Percentiles rank a stretch among this genome's conserved stretches.
These are phyloP conservation scores for Gerris lacustris DNA, from an alignment of 2,888 invertebrate genomes.

Conservation along the genomic window DNA sequence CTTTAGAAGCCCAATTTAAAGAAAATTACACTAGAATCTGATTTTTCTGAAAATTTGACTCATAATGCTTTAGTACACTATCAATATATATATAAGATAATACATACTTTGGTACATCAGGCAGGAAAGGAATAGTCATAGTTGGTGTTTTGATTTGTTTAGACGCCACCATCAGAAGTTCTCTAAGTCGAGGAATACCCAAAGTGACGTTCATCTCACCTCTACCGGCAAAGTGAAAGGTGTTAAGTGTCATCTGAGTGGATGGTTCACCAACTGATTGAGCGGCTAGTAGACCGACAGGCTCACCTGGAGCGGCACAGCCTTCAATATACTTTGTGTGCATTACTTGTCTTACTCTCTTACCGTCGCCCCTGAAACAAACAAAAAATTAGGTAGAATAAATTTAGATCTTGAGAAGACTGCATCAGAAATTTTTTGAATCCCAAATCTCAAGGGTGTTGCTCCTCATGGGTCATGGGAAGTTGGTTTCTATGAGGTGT, in stretches of 20 bases:
- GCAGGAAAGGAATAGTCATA: constrained; percentile 80
- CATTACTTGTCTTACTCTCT: constrained; percentile 52
- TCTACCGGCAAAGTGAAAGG: constrained; percentile 98
- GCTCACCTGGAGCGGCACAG: constrained; percentile 80
- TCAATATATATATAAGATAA: neutral
- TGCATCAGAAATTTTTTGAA: no score
- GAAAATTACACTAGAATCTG: no score
- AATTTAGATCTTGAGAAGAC: neutral
- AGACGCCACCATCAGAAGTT: constrained; percentile 93
- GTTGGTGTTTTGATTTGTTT: constrained; percentile 89
- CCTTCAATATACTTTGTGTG: constrained; percentile 64
- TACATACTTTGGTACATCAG: constrained; percentile 27
- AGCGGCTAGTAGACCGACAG: constrained; percentile 90
- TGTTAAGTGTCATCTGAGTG: constrained; percentile 99
- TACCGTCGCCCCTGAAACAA: constrained; percentile 33
- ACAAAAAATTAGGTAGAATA: neutral
- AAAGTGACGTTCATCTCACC: constrained; percentile 99
- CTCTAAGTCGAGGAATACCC: constrained; percentile 93
- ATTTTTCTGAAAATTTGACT: no score
- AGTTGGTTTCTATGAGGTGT: no score
- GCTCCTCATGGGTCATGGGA: no score
- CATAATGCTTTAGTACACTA: no score
- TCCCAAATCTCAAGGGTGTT: no score
- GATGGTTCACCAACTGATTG: constrained; percentile 98
- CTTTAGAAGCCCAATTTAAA: no score